Base-by-base conservation (phyloP, 2,888 invertebrate genomes). In the Piscicola geometra region DNA sequence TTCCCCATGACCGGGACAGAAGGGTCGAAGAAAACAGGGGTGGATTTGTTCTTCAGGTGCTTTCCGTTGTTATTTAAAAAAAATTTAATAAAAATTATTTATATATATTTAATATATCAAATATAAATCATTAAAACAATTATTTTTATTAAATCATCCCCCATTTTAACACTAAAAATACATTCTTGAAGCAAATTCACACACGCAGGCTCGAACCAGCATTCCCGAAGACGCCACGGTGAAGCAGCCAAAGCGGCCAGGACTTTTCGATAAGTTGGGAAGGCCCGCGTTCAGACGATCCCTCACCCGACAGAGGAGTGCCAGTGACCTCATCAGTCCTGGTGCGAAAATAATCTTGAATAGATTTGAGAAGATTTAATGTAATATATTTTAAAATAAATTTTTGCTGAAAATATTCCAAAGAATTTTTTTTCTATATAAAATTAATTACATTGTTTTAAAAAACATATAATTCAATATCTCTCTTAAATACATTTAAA, bases 21-120 rank as follows among this genome's bases (percentile, higher is more conserved):
- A 83, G 84, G 75, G 80, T 94, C 83, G 96, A 97, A 87, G 95
- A 96, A 86, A 92, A 93, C 76, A 89, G 96, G 74, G 97, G 97
- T 35, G 98, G 99, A 71, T 99, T 99, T 88, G 99, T 99, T 75
- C 90, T 99, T 81, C 67, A 69, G 84, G 92, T 93, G 82, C 21
- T 28, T 36, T n/a, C n/a, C n/a, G n/a, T 33, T 41, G 12, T 67
- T 67, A 30, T 67, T 30, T 9, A 67, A 33, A 33, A 67, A 33
- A 67, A n/a, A n/a, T n/a, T 33, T 9, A 35, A 33, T 30, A 28
- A 30, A 5, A 32, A 35, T 3, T 67, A 28, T 67, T 67, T 5
- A 67, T 67, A 67, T 28, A 67, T 32, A 28, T 9, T 25, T 32
- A 35, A 35, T 28, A 90, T 60, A 21, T 69, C 33, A 25, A 67